Percentiles rank a stretch among this genome's conserved stretches.
phyloP scores from a whole-genome alignment of 1,140 invertebrate genomes.

The Drosophila nigrodunni region DNA sequence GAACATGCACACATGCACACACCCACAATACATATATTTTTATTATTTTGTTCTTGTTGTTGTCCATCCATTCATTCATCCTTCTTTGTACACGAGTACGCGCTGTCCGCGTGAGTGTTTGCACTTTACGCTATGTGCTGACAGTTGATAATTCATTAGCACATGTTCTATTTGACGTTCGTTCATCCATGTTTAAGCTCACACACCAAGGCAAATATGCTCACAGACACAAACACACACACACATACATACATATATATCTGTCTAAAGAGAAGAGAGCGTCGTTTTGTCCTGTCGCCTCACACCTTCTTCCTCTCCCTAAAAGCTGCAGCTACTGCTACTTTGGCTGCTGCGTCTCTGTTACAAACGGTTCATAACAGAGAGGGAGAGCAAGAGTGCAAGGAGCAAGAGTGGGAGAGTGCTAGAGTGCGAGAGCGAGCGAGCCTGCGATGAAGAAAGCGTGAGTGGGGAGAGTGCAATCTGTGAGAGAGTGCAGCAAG shows the following conservation, averaged over 20 bases:
- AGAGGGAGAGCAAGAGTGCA: slow-evolving; percentile 26
- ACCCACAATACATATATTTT: background rate
- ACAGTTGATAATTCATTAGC: slow-evolving; percentile 80
- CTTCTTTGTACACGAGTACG: slow-evolving; percentile 27
- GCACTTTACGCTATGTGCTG: slow-evolving; percentile 72
- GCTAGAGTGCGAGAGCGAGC: background rate
- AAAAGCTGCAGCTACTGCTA: slow-evolving; percentile 20
- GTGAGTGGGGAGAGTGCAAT: background rate
- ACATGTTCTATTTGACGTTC: slow-evolving; percentile 82
- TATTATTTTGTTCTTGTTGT: slow-evolving; percentile 8
- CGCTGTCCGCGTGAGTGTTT: slow-evolving; percentile 70
- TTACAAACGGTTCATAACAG: slow-evolving; percentile 63
- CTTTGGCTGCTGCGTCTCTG: slow-evolving; percentile 73
- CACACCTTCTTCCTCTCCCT: background rate
- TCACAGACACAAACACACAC: slow-evolving; percentile 14
- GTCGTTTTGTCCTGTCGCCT: slow-evolving; percentile 27
- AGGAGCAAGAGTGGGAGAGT: background rate
- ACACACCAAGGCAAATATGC: slow-evolving; percentile 33
- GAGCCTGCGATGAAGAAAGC: background rate
- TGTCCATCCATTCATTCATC: slow-evolving; percentile 36
- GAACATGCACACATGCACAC: slow-evolving; percentile 5
- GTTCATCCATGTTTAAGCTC: slow-evolving; percentile 70
- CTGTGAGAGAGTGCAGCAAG: slow-evolving; percentile 34
- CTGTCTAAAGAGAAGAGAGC: slow-evolving; percentile 24
- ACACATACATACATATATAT: slow-evolving; percentile 1